Conservation (phyloP, 2,797 vertebrate genomes). For the Lepus oiostolus region DNA sequence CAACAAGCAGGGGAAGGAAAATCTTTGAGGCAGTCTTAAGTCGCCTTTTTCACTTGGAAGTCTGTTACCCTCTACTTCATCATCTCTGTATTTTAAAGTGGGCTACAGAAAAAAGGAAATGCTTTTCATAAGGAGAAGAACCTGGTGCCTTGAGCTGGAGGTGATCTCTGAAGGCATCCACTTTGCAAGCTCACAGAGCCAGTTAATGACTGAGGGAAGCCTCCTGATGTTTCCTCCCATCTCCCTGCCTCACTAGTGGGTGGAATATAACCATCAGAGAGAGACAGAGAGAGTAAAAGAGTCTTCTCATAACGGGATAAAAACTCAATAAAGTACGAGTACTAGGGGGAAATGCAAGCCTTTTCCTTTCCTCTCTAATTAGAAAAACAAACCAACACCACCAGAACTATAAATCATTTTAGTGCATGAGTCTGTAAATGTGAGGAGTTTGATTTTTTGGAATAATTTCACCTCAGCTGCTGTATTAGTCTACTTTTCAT, state of each 20-base stretch:
- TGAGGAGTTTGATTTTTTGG: conserved; percentile 12
- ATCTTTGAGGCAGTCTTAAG: not conserved
- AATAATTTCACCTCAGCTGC: not conserved
- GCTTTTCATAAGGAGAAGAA: not conserved
- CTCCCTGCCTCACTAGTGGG: not conserved
- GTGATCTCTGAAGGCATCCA: not conserved
- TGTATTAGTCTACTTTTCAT: no score
- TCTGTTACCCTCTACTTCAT: not conserved
- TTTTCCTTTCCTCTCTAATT: not conserved
- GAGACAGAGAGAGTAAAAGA: no score
- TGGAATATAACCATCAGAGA: not conserved
- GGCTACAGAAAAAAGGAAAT: not conserved
- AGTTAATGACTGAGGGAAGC: not conserved
- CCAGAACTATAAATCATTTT: not conserved
- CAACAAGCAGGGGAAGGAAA: not conserved
- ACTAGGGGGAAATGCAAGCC: not conserved
- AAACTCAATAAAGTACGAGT: no score
- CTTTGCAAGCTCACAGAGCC: not conserved
- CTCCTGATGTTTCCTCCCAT: not conserved
- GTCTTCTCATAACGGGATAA: no score
- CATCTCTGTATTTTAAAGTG: conserved; percentile 19
- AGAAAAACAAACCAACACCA: not conserved
- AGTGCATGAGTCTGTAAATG: not conserved
- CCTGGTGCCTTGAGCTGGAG: not conserved
- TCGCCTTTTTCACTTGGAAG: not conserved